Evolutionary conservation across 2,888 invertebrate species (phyloP).

Genomic region (Scaptomyza flava): DNA sequence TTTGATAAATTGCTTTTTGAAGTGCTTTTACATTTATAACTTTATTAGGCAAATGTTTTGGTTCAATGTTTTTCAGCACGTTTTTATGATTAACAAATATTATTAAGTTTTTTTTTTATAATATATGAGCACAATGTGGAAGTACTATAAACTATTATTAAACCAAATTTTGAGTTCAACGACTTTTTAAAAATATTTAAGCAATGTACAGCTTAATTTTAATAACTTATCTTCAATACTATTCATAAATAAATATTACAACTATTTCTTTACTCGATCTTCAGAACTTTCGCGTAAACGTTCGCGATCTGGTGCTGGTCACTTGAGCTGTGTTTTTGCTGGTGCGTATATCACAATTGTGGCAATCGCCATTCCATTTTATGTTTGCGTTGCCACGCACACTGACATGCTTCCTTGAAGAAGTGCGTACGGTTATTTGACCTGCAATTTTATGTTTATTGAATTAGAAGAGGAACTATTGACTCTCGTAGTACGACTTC

Average conservation of each 20-base stretch:
- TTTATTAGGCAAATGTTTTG: no score
- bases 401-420: not conserved
- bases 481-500: not conserved
- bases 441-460: slow-evolving; percentile 17
- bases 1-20: no score
- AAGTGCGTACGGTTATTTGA: slow-evolving; percentile 25
- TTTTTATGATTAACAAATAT: no score
- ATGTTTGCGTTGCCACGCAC: slow-evolving; percentile 46
- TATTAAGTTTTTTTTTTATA: no score
- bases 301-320: slow-evolving; percentile 19
- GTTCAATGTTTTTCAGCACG: no score
- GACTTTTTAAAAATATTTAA: no score
- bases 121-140: no score
- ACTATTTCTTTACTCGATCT: slow-evolving; percentile 7
- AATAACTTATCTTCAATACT: not conserved
- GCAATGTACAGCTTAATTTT: no score
- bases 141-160: no score
- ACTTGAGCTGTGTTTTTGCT: slow-evolving; percentile 43
- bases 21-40: no score
- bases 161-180: no score
- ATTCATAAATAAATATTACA: slow-evolving; percentile 40
- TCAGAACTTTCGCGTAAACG: slow-evolving; percentile 22
- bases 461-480: not conserved
- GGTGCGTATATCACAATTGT: slow-evolving; percentile 53
- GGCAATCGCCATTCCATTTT: slow-evolving; percentile 44